Conservation (phyloP, 2,113 vertebrate genomes). For the Nothobranchius kuhntae region DNA sequence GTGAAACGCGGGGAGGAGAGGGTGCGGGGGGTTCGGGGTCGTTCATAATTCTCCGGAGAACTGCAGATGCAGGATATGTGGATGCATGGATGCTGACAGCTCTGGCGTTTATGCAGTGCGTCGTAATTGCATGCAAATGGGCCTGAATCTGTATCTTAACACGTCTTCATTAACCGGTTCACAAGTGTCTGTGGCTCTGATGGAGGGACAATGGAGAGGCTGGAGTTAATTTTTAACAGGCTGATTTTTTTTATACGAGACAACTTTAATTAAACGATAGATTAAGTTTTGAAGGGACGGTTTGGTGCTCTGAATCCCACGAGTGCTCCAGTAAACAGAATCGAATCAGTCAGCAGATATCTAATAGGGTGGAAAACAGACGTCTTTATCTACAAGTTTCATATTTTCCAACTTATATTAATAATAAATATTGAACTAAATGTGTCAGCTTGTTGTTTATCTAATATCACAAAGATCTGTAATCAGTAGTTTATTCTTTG, state of each 20-base stretch:
- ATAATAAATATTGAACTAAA: background rate
- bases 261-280: conserved; percentile 94
- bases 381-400: conserved; percentile 37
- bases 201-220: conserved; percentile 77
- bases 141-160: conserved; percentile 76
- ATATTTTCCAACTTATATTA: conserved; percentile 4
- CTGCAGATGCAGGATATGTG: conserved; percentile 78
- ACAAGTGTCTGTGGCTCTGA: conserved; percentile 64
- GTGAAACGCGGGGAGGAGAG: conserved; percentile 26
- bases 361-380: conserved; percentile 85
- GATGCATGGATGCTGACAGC: conserved; percentile 79
- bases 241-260: conserved; percentile 85
- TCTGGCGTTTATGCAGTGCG: conserved; percentile 76
- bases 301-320: conserved; percentile 83
- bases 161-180: conserved; percentile 74
- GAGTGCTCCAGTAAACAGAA: conserved; percentile 88
- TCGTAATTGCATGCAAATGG: conserved; percentile 80
- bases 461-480: no score
- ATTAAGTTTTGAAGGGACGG: conserved; percentile 88
- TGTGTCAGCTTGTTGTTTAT: background rate
- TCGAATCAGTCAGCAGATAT: conserved; percentile 87
- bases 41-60: conserved; percentile 81
- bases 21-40: background rate
- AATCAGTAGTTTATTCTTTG: no score
- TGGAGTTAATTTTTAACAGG: conserved; percentile 83